Evolutionary conservation across 2,797 vertebrate genomes (phyloP), one percentile per base, ranked within the genome.

Genomic region (Acanthurus tractus): DNA sequence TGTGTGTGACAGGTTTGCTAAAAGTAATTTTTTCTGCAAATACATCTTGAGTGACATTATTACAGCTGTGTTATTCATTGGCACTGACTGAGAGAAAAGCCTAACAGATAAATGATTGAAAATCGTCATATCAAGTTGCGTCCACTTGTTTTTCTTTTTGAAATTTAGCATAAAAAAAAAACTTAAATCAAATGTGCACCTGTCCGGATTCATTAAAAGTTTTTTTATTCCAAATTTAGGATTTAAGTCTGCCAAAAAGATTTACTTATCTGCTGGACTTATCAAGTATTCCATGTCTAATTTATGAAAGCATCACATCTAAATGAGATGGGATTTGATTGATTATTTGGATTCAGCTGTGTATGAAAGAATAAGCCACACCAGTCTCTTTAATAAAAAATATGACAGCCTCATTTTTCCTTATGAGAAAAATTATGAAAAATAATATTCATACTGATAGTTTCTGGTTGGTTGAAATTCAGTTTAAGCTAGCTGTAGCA

Each of bases 21-120:
- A 36, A 48, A 63, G 45, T 23, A 5, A 18, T 38, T 17, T 53
- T 52, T 63, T 66, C 25, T 6, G 23, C 58, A 40, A 74, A 58
- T 72, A 46, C 10, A 29, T 53, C 72, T 72, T 17, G 22, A 81
- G 64, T 46, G 20, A 23, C 29, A 8, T 65, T 58, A 6, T 70
- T 62, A 52, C 22, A 48, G 8, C 29, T 34, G 7, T 34, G 6
- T 34, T 62, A 38, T 56, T 56, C 11, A 48, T 14, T 45, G 49
- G 14, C 29, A 36, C 9, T 14, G 53, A 62, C 22, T 9, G 14
- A 74, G 73, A 13, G 36, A 13, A 54, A 66, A 29, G n/a, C 6
- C n/a, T 17, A 66, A 45, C 13, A 0, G 2, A n/a, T 61, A 57
- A 63, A 70, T 76, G 20, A 40, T 68, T 76, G 25, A n/a, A 63